Evolutionary conservation across 1,140 invertebrate genomes (phyloP), one percentile per base, ranked within the genome.

Genomic region (Harlomillsia oculata): DNA sequence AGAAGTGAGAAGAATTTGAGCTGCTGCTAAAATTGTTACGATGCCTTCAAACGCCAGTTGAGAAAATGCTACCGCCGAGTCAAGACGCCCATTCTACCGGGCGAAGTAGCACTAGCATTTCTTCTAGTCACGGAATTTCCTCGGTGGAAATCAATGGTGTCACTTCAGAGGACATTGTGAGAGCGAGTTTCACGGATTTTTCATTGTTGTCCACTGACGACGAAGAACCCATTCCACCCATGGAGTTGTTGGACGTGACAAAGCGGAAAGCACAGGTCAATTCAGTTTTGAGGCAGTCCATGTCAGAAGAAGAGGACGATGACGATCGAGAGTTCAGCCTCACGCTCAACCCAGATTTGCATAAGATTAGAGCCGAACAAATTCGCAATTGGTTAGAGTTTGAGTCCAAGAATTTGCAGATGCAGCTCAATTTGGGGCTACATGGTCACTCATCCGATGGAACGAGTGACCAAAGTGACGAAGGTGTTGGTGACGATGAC

Each of bases 11-110:
- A n/a, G n/a, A n/a, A n/a, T n/a, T n/a, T n/a, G n/a, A n/a, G n/a
- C n/a, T n/a, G n/a, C n/a, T n/a, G n/a, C n/a, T n/a, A n/a, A n/a
- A n/a, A n/a, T n/a, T n/a, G n/a, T n/a, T n/a, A n/a, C n/a, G n/a
- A n/a, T n/a, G n/a, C n/a, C n/a, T n/a, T n/a, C n/a, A n/a, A n/a
- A n/a, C 13, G 16, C 6, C 55, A 57, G 55, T 57, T 34, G 55
- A 28, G 39, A 57, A 57, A 57, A 57, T 57, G 55, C 32, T 51
- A n/a, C 29, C 55, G 23, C 55, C 55, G 43, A 51, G 48, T 50
- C 46, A 57, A 51, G 36, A 57, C 51, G 37, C 49, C 34, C 34
- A 53, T 41, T 34, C 51, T 25, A 29, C 3, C 39, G 16, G 16
- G n/a, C 25, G n/a, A 26, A 25, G 21, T 13, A 23, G 21, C 30